Base-by-base conservation (phyloP, 2,888 invertebrate genomes). In the Thalpophila matura region DNA sequence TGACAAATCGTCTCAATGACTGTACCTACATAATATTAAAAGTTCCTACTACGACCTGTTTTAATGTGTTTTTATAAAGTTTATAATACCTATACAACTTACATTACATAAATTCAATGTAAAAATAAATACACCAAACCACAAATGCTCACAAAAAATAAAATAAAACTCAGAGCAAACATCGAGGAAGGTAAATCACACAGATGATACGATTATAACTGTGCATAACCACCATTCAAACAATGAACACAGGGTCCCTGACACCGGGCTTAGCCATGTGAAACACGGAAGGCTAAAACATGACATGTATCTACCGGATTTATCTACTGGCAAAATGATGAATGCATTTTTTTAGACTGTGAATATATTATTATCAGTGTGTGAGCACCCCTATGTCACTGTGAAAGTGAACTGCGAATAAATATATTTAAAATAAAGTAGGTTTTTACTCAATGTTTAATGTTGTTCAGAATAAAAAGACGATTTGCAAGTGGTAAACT, bases 191-290 rank as follows among this genome's bases (percentile, higher is more conserved):
- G 37, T 73, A 58, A 62, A 51, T 70, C 61, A 69, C 53, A 71
- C 20, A 63, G 47, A 63, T 68, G 46, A 37, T 12, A 40, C 54
- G 40, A 76, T 74, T 63, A 62, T 79, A 79, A 79, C 80, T 70
- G 77, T 53, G 12, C 29, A 29, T 69, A 73, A 61, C 56, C 20
- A 49, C 50, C 33, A 49, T 53, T 47, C 24, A 46, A 35, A 79
- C 71, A 74, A 69, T 61, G 54, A 43, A 35, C 43, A 61, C 43
- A 53, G 61, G 80, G 79, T 72, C 77, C 68, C 59, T 80, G 80
- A 80, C 79, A 75, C 42, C 16, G 40, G 59, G 62, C 1, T 16
- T 40, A 69, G 31, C 75, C 60, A 53, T 60, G 79, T 77, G 79
- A 31, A 37, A 70, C 80, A 6, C 70, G 77, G 77, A 71, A 73